Evolutionary conservation across 2,113 vertebrate species (phyloP).

Genomic region (Xerus inauris): DNA sequence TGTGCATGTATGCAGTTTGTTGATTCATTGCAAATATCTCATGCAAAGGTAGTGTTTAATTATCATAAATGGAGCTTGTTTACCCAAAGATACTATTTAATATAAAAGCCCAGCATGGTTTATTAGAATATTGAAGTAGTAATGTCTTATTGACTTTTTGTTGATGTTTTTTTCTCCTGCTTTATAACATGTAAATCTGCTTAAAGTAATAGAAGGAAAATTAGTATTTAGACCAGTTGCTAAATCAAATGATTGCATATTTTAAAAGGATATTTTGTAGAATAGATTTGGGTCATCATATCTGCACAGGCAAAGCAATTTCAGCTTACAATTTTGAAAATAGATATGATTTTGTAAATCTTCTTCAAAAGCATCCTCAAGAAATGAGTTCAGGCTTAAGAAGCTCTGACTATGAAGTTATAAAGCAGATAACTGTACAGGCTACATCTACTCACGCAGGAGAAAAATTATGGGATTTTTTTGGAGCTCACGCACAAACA

Average conservation of each 20-base stretch:
- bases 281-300: slow-evolving; percentile 29
- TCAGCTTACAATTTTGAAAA: slow-evolving; percentile 3
- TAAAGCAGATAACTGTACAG: slow-evolving; percentile 24
- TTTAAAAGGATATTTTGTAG: slow-evolving; percentile 47
- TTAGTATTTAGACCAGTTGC: slow-evolving; percentile 3
- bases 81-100: slow-evolving; percentile 53
- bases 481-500: neutral
- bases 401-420: neutral
- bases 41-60: slow-evolving; percentile 72
- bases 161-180: slow-evolving; percentile 7
- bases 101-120: slow-evolving; percentile 45
- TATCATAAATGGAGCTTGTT: slow-evolving; percentile 58
- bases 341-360: slow-evolving; percentile 30
- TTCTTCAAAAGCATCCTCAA: neutral
- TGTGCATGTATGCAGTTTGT: neutral
- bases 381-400: slow-evolving; percentile 29
- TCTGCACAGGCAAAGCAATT: neutral
- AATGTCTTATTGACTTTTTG: slow-evolving; percentile 40
- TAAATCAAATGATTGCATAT: slow-evolving; percentile 31
- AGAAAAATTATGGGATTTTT: neutral
- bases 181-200: slow-evolving; percentile 57
- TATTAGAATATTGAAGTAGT: slow-evolving; percentile 35
- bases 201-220: slow-evolving; percentile 56
- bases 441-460: neutral
- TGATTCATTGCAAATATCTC: slow-evolving; percentile 59